Evolutionary conservation across 2,113 vertebrate genomes (phyloP), one percentile per base, ranked within the genome.

Genomic region (Cochlearius cochlearius): DNA sequence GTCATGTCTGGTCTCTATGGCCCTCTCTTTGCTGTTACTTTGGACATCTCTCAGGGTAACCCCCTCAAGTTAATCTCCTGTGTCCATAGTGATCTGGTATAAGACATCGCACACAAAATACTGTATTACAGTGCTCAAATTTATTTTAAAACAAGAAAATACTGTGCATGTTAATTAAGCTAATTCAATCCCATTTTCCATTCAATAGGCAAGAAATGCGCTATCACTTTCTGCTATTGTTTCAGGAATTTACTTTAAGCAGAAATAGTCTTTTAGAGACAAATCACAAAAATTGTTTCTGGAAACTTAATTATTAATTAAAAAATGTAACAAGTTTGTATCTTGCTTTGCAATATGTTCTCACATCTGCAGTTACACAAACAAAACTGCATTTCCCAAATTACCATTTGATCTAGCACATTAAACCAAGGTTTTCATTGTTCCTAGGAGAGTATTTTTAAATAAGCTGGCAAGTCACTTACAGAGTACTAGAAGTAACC

Each of bases 251-350:
- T 49, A 86, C 47, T 90, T 88, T 26, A 13, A 92, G 43, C 38
- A 88, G 67, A 90, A 96, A 36, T 49, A 75, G 47, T 47, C 22
- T 90, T 94, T 81, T 55, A 94, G 67, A 96, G 30, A 69, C 12
- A 88, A 89, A 75, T 68, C 41, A 63, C 49, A 84, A 59, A 86
- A 91, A 69, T 23, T 2, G 47, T 78, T 90, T 88, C 38, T 80
- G 36, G n/a, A 92, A 93, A 78, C 52, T 27, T 86, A 81, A 71
- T 88, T 92, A 85, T 96, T 96, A 95, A 89, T 89, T 92, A 7
- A 92, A 92, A 92, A 83, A 73, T 67, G 9, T 58, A 80, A 14
- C 55, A 92, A 75, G 6, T 83, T 87, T 88, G 16, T 56, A 32
- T 73, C 43, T 84, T 87, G 41, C 34, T 93, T 92, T 93, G 34